Percentiles rank a stretch among this genome's conserved stretches.
These are phyloP conservation scores for Montipora sp. DNA, from an alignment of 64 coral and sea anemone species.

Conservation along the genomic window DNA sequence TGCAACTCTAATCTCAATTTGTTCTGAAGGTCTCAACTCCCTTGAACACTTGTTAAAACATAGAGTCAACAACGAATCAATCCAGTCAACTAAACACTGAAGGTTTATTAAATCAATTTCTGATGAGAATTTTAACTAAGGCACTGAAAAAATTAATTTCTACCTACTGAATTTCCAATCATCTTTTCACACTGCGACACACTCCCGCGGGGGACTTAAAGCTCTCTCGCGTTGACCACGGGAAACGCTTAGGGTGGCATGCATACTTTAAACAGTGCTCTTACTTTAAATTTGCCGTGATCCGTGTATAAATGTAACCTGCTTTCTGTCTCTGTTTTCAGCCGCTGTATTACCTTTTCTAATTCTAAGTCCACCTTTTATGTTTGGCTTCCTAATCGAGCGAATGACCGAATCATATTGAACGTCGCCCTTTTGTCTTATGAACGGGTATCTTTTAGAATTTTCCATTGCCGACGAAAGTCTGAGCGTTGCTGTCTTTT, in stretches of 20 bases:
- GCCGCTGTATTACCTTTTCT: not conserved
- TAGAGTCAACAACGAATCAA: not conserved
- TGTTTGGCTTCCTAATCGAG: not conserved
- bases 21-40: not conserved
- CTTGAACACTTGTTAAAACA: not conserved
- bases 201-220: not conserved
- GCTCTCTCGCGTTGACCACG: not conserved
- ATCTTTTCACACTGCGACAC: not conserved
- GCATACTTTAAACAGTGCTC: not conserved
- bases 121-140: not conserved
- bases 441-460: not conserved
- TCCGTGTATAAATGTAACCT: not conserved
- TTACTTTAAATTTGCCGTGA: not conserved
- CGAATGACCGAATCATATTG: not conserved
- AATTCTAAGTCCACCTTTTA: not conserved
- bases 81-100: not conserved
- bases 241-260: not conserved
- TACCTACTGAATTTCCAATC: slow-evolving; percentile 13
- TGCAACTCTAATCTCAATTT: too few relatives aligned
- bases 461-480: not conserved
- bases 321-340: slow-evolving; percentile 17
- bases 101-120: slow-evolving; percentile 20
- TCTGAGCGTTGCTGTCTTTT: not conserved
- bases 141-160: slow-evolving; percentile 11
- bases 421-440: not conserved